These are phyloP conservation scores for Eremobia ochroleuca DNA, from an alignment of 2,888 invertebrate species.

Conservation along the genomic window DNA sequence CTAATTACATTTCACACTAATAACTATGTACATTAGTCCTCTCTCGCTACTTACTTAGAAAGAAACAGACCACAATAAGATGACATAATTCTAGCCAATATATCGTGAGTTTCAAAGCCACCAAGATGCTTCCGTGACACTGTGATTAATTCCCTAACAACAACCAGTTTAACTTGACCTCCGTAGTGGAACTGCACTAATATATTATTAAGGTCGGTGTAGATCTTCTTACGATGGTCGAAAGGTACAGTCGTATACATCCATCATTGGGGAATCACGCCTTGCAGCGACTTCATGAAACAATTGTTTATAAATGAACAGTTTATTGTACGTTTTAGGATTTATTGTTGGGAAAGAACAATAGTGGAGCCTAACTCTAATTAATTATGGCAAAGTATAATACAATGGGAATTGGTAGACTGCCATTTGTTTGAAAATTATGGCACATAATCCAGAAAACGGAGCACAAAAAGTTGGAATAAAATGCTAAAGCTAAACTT, in stretches of 20 bases:
- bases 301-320: slow-evolving; percentile 59
- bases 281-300: slow-evolving; percentile 43
- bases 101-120: slow-evolving; percentile 54
- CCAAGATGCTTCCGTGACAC: slow-evolving; percentile 51
- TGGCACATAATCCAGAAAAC: not conserved
- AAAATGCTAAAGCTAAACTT: not conserved
- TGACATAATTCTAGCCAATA: slow-evolving; percentile 54
- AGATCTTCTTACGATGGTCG: slow-evolving; percentile 30
- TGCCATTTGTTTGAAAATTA: slow-evolving; percentile 5
- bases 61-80: slow-evolving; percentile 26
- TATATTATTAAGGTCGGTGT: not conserved
- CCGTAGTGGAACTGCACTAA: not conserved
- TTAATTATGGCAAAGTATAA: slow-evolving; percentile 27
- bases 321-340: slow-evolving; percentile 52
- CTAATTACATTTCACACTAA: not conserved
- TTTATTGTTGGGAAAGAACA: slow-evolving; percentile 41
- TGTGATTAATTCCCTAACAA: slow-evolving; percentile 51
- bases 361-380: slow-evolving; percentile 11
- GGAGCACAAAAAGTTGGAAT: not conserved
- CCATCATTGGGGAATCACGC: slow-evolving; percentile 59
- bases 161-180: slow-evolving; percentile 29
- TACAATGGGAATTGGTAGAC: not conserved
- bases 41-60: not conserved
- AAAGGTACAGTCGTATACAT: slow-evolving; percentile 41
- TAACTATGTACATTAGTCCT: slow-evolving; percentile 5